Evolutionary conservation across 2,888 invertebrate species (phyloP).

Genomic region (Drosophila yooni): DNA sequence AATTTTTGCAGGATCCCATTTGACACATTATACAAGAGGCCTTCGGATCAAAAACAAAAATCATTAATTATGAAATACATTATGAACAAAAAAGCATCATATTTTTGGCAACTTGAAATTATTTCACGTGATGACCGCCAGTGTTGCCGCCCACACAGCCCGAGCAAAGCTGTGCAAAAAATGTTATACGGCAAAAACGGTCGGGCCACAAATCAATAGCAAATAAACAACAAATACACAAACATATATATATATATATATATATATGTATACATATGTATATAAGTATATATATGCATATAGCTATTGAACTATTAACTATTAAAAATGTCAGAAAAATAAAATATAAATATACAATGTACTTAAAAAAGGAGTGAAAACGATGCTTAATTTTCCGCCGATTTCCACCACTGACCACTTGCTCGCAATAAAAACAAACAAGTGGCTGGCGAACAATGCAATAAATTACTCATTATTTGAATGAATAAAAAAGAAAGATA

Average conservation of each 20-base stretch:
- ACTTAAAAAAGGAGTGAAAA: background rate
- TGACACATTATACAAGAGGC: conserved; percentile 26
- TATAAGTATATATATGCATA: background rate
- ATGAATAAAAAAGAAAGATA: background rate
- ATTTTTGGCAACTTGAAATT: conserved; percentile 63
- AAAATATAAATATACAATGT: conserved; percentile 7
- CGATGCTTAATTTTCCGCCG: background rate
- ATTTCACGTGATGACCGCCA: conserved; percentile 68
- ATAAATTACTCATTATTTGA: background rate
- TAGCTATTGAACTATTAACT: too few relatives aligned
- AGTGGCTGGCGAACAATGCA: background rate
- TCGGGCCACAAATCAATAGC: conserved; percentile 33
- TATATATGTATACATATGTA: background rate
- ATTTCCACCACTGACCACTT: background rate
- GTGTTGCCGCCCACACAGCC: conserved; percentile 34
- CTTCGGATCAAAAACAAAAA: conserved; percentile 46
- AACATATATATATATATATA: too few relatives aligned
- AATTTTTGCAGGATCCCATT: conserved; percentile 7
- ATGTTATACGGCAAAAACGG: conserved; percentile 15
- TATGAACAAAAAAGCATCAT: conserved; percentile 26
- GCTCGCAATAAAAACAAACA: too few relatives aligned
- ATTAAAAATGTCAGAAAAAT: background rate
- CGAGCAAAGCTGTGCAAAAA: conserved; percentile 12
- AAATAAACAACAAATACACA: conserved; percentile 20
- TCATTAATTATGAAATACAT: conserved; percentile 62